Evolutionary conservation across 2,888 invertebrate species (phyloP).

Genomic region (Acanthacorydalis orientalis): DNA sequence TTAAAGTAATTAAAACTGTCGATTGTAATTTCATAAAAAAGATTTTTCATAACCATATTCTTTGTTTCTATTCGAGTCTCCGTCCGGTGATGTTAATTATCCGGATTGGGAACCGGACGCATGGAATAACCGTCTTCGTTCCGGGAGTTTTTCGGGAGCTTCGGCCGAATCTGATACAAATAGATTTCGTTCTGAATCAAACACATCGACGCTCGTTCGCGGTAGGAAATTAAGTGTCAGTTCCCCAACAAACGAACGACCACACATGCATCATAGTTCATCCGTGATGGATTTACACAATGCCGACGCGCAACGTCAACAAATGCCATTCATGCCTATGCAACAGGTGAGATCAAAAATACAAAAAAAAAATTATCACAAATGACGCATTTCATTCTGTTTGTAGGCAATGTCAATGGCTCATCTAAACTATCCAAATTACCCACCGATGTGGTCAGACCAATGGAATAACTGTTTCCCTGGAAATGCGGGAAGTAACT

Average conservation of each 20-base stretch:
- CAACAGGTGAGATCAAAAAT: slow-evolving; percentile 32
- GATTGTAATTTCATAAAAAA: background rate
- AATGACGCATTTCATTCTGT: slow-evolving; percentile 1
- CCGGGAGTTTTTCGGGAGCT: slow-evolving; percentile 25
- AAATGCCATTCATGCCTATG: slow-evolving; percentile 28
- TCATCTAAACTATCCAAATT: slow-evolving; percentile 41
- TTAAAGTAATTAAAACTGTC: no score
- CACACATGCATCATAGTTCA: slow-evolving; percentile 22
- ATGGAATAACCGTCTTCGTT: slow-evolving; percentile 19
- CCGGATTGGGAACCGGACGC: slow-evolving; percentile 27
- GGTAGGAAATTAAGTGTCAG: background rate
- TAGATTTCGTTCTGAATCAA: background rate
- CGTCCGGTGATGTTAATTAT: slow-evolving; percentile 26
- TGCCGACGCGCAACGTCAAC: slow-evolving; percentile 15
- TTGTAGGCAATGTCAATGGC: slow-evolving; percentile 52
- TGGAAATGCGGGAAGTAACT: slow-evolving; percentile 28
- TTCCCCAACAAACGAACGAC: background rate
- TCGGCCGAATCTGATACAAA: slow-evolving; percentile 12
- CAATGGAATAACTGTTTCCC: slow-evolving; percentile 20
- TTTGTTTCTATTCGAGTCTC: slow-evolving; percentile 17
- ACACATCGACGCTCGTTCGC: background rate
- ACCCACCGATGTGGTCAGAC: slow-evolving; percentile 22
- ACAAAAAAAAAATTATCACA: background rate
- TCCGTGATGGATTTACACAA: slow-evolving; percentile 34
- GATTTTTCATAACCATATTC: no score